Conservation (phyloP, 2,888 invertebrate genomes). For the Luffia ferchaultella region DNA sequence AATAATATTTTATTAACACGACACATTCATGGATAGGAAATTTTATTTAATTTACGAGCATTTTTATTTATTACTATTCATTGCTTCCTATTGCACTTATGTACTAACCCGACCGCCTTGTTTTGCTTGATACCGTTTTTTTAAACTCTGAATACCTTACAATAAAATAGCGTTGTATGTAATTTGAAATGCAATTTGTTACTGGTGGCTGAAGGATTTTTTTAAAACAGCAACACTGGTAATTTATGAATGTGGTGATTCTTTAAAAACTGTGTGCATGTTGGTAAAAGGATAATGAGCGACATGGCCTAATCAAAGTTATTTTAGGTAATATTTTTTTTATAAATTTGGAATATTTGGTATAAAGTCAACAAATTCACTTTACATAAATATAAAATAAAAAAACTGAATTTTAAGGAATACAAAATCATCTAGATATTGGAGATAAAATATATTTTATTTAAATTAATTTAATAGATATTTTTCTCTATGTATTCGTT, state of each 20-base stretch:
- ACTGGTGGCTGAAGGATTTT: neutral
- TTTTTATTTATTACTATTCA: conserved; percentile 11
- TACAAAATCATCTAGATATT: too few relatives aligned
- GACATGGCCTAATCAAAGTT: too few relatives aligned
- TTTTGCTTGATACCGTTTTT: neutral
- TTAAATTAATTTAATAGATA: too few relatives aligned
- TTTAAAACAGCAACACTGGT: neutral
- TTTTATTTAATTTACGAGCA: conserved; percentile 12
- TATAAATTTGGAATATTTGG: too few relatives aligned
- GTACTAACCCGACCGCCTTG: conserved; percentile 40
- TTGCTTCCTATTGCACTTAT: conserved; percentile 27
- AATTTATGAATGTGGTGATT: conserved; percentile 10
- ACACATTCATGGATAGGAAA: conserved; percentile 60
- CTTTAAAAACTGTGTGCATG: neutral
- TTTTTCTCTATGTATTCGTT: too few relatives aligned
- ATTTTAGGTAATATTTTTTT: too few relatives aligned
- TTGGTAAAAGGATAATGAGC: too few relatives aligned
- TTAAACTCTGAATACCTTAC: conserved; percentile 1
- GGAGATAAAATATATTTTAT: too few relatives aligned
- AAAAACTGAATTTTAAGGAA: too few relatives aligned
- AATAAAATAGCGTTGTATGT: too few relatives aligned
- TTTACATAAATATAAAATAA: too few relatives aligned
- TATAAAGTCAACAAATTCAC: too few relatives aligned
- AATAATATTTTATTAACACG: conserved; percentile 27
- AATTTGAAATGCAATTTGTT: neutral